Percentiles rank a stretch among this genome's conserved stretches.
Evolutionary conservation across 2,888 invertebrate genomes (phyloP).

Genomic region (Drosophila cracens): DNA sequence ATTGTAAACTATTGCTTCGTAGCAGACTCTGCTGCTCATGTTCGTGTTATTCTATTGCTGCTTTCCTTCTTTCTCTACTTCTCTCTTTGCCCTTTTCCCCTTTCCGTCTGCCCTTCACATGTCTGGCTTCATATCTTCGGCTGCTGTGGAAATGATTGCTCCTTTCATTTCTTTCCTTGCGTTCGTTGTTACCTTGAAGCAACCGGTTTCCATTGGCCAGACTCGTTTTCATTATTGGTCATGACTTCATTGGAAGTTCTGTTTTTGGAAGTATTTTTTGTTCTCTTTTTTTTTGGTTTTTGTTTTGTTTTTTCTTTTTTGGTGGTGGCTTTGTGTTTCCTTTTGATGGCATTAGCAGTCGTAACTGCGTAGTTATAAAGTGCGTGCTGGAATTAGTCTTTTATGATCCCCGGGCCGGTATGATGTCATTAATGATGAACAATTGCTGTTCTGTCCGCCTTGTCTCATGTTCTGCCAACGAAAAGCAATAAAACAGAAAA

Average conservation of each 20-base stretch:
- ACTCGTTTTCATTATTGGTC: slow-evolving; percentile 42
- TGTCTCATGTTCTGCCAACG: slow-evolving; percentile 2
- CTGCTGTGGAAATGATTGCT: slow-evolving; percentile 15
- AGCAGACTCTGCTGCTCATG: neutral
- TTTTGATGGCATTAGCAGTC: slow-evolving; percentile 10
- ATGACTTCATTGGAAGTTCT: slow-evolving; percentile 45
- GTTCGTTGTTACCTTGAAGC: slow-evolving; percentile 20
- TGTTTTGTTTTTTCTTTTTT: slow-evolving; percentile 5
- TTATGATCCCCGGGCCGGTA: slow-evolving; percentile 31
- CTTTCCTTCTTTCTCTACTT: slow-evolving; percentile 2
- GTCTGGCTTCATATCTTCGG: slow-evolving; percentile 1
- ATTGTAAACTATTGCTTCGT: neutral
- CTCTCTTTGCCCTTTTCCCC: neutral
- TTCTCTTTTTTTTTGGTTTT: neutral
- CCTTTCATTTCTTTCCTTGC: neutral
- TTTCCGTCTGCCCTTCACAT: neutral
- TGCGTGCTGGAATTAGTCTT: slow-evolving; percentile 26
- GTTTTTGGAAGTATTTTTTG: slow-evolving; percentile 15
- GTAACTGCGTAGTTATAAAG: slow-evolving; percentile 46
- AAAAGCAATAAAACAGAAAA: neutral
- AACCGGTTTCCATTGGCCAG: slow-evolving; percentile 44
- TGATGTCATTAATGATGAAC: slow-evolving; percentile 50
- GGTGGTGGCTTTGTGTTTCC: slow-evolving; percentile 5
- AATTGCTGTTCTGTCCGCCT: neutral
- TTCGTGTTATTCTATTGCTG: slow-evolving; percentile 9